Evolutionary conservation across 37 sponge, comb jelly and placozoan species (phyloP).

Genomic region (Beroe forskalii): DNA sequence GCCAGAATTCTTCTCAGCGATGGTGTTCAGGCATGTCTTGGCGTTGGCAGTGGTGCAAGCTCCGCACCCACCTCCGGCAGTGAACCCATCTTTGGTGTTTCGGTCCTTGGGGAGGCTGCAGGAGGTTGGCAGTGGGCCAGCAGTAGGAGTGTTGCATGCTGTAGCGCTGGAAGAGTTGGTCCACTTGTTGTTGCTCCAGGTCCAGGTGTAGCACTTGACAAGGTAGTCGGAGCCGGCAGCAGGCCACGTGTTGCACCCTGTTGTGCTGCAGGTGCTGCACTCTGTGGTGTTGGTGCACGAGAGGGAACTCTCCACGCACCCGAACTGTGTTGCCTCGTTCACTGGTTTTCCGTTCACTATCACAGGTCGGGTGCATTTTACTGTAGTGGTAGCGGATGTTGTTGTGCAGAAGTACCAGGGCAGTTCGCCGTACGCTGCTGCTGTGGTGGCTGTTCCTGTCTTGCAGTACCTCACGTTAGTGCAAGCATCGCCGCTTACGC

Average conservation of each 20-base stretch:
- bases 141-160: neutral
- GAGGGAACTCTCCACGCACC: neutral
- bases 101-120: neutral
- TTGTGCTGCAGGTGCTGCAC: neutral
- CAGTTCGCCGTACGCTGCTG: neutral
- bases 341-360: neutral
- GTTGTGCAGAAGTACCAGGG: neutral
- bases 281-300: neutral
- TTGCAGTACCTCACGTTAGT: neutral
- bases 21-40: neutral
- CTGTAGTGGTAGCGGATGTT: neutral
- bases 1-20: neutral
- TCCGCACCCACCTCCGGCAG: neutral
- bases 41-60: neutral
- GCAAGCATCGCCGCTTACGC: neutral
- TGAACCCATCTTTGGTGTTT: neutral
- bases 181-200: neutral
- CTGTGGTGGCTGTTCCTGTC: neutral
- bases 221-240: neutral
- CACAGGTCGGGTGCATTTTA: neutral
- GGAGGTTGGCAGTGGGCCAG: neutral
- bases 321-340: neutral
- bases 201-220: neutral
- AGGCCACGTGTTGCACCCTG: neutral
- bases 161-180: neutral